Evolutionary conservation across 2,797 vertebrate genomes (phyloP).

Genomic region (Percopsis omiscomaycus): DNA sequence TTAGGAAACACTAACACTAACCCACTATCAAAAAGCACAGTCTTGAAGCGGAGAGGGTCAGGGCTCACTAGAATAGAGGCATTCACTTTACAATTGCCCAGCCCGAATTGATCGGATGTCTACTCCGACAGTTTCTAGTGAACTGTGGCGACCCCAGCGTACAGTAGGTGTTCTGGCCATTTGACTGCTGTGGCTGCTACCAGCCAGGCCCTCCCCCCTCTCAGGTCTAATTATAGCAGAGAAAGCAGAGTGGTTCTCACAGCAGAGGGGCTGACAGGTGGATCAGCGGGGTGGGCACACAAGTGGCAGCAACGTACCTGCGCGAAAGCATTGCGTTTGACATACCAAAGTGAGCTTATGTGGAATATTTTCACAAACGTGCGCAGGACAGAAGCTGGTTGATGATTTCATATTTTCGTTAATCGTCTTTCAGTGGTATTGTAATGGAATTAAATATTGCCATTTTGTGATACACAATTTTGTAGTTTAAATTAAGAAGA

Average conservation of each 20-base stretch:
- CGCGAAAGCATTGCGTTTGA: conserved; percentile 31
- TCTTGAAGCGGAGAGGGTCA: not conserved
- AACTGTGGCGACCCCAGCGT: not conserved
- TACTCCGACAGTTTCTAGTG: too few relatives aligned
- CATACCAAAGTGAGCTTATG: conserved; percentile 46
- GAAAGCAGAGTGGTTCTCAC: conserved; percentile 23
- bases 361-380: conserved; percentile 13
- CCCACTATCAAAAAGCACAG: not conserved
- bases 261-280: conserved; percentile 58
- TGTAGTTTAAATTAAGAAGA: too few relatives aligned
- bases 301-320: conserved; percentile 39
- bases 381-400: too few relatives aligned
- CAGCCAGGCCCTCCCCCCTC: not conserved
- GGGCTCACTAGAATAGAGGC: too few relatives aligned
- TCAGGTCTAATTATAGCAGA: not conserved
- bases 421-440: too few relatives aligned
- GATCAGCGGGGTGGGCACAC: conserved; percentile 50
- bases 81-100: too few relatives aligned
- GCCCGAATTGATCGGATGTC: too few relatives aligned
- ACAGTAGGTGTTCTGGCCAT: not conserved
- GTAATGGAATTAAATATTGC: too few relatives aligned
- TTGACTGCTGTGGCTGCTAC: not conserved
- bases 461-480: too few relatives aligned
- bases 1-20: not conserved
- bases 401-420: too few relatives aligned